Conservation (phyloP, 1,140 invertebrate species). For the Drosophila gunungcola region DNA sequence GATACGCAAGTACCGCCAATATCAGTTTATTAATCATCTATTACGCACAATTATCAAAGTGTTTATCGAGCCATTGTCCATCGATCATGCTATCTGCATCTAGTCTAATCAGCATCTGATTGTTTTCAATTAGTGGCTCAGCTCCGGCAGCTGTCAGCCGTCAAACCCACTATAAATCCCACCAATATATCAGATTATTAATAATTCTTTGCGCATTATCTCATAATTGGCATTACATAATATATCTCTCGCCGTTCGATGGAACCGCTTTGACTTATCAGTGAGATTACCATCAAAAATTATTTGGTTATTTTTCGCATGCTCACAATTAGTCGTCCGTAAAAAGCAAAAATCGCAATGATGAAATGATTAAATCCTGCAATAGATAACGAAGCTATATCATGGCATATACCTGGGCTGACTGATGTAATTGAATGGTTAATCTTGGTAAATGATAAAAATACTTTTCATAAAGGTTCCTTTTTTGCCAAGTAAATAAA, state of each 20-base stretch:
- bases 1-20: conserved; percentile 3
- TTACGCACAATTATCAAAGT: conserved; percentile 72
- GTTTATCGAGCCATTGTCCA: conserved; percentile 33
- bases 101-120: conserved; percentile 66
- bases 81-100: conserved; percentile 71
- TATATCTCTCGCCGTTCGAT: conserved; percentile 32
- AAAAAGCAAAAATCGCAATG: conserved; percentile 14
- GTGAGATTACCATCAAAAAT: conserved; percentile 17
- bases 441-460: too few species aligned
- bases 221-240: conserved; percentile 56
- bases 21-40: conserved; percentile 67
- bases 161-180: conserved; percentile 74
- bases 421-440: not conserved
- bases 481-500: too few species aligned
- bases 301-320: conserved; percentile 7
- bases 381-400: conserved; percentile 22
- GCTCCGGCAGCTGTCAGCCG: conserved; percentile 53
- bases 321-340: conserved; percentile 35
- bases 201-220: conserved; percentile 64
- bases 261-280: conserved; percentile 17
- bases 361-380: conserved; percentile 19
- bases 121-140: conserved; percentile 72
- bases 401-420: not conserved
- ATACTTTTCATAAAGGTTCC: too few species aligned
- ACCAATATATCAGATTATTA: conserved; percentile 43